Evolutionary conservation across 2,888 invertebrate species (phyloP), one percentile per base, ranked within the genome.

Genomic region (Rhaphigaster nebulosa): DNA sequence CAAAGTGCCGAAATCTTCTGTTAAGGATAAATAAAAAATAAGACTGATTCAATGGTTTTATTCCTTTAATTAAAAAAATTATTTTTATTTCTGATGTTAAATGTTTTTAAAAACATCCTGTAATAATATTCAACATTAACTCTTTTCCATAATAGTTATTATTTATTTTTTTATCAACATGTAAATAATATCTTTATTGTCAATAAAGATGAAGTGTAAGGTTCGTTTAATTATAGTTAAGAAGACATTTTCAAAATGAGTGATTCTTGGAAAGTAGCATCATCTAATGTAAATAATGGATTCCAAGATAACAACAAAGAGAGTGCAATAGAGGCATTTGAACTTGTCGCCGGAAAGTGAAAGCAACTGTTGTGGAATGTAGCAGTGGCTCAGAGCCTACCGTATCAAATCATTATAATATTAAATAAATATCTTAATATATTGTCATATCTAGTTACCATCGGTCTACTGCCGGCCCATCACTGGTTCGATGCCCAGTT

Each of bases 401-500:
- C 38, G 10, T 20, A 38, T 76, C 15, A 0, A 20, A 6, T 65
- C 15, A 65, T 29, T 15, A 65, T n/a, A 65, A 15, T 29, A 76
- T 12, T n/a, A 65, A 29, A 76, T 76, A 76, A 20, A 76, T 65
- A 65, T 34, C 18, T 76, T 0, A 38, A 38, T 20, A 38, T 76
- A 76, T 38, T 38, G 20, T 38, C 1, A 20, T 76, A 76, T 65
- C 29, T 84, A 84, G 26, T 84, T 50, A 84, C 84, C 84, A 84
- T 84, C 84, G 84, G n/a, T 45, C 80, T 84, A 84, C 45, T 41
- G 84, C 45, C 84, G 45, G 84, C 84, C 84, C 84, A 84, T 84
- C 34, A 38, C 70, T 38, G 70, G 70, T 38, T 38, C 34, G 70
- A 76, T 38, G 70, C 70, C 34, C 34, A 76, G 70, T 76, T 20